A percentile compares a stretch with the other conserved stretches of the same genome.
These are phyloP conservation scores for Entomobrya proxima DNA, from an alignment of 2,888 invertebrate species.

Conservation along the genomic window DNA sequence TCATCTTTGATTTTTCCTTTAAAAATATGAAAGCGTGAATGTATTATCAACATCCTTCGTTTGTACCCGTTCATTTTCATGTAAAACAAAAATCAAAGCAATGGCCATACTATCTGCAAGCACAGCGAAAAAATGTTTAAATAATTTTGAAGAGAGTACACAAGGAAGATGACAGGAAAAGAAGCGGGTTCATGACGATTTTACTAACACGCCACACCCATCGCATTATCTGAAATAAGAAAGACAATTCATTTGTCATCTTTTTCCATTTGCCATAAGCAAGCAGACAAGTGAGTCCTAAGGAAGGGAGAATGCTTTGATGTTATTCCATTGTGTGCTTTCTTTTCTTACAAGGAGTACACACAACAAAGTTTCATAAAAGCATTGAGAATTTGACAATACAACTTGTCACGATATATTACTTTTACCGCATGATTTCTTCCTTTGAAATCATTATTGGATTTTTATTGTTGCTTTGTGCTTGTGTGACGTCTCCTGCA, in stretches of 20 bases:
- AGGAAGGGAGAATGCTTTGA: slow-evolving; percentile 31
- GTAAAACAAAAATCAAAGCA: neutral
- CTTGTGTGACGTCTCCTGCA: slow-evolving; percentile 29
- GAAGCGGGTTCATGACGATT: slow-evolving; percentile 49
- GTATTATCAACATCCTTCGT: too few relatives aligned
- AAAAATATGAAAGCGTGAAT: too few relatives aligned
- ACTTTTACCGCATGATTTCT: slow-evolving; percentile 47
- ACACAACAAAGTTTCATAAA: slow-evolving; percentile 24
- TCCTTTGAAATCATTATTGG: slow-evolving; percentile 49
- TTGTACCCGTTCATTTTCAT: too few relatives aligned
- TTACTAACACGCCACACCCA: slow-evolving; percentile 60
- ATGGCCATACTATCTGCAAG: neutral
- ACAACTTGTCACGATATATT: slow-evolving; percentile 9
- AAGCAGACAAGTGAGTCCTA: slow-evolving; percentile 7
- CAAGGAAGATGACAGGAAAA: slow-evolving; percentile 30
- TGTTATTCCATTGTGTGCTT: slow-evolving; percentile 28
- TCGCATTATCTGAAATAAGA: slow-evolving; percentile 35
- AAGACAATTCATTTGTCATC: slow-evolving; percentile 70
- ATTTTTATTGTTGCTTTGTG: slow-evolving; percentile 39
- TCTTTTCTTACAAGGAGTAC: slow-evolving; percentile 13
- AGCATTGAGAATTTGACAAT: slow-evolving; percentile 3
- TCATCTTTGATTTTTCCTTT: too few relatives aligned
- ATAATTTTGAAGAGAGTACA: slow-evolving; percentile 18
- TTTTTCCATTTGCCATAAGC: neutral
- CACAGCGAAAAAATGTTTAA: neutral